Evolutionary conservation across 2,888 invertebrate species (phyloP), one percentile per base, ranked within the genome.

Genomic region (Sesia bembeciformis): DNA sequence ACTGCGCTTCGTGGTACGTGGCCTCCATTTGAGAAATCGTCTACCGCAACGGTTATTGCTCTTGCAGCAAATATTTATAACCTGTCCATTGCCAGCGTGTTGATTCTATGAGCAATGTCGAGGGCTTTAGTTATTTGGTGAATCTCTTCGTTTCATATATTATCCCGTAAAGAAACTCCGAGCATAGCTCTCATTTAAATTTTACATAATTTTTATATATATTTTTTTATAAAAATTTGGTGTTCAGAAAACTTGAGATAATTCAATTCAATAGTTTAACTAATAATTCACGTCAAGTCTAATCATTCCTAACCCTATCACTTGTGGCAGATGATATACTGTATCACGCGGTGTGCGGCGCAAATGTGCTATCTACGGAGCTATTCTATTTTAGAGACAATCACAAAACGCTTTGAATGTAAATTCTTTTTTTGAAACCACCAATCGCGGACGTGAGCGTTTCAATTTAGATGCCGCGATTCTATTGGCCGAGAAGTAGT

Each of bases 361-460:
- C 75, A 70, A 81, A 81, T 79, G 79, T 76, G 80, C 67, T 78
- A 82, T 77, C 79, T 77, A 38, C 62, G 62, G 60, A 61, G 67
- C 68, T 67, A 69, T 74, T 76, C 70, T 73, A 68, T 70, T 74
- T 66, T 59, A 67, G 61, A 76, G 72, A 76, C 79, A 78, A 77
- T 78, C 70, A 68, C 59, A 56, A 56, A 58, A 60, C 61, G 64
- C 59, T 69, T 64, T 65, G 56, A 64, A 66, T 67, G 62, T 63
- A 60, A 59, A 62, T 62, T 61, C 54, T 56, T 62, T 63, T 59
- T 58, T 54, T 23, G 23, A 40, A 56, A 49, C 39, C 8, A 49
- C 52, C 56, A 54, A 54, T 50, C 38, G 50, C 38, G 39, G 50
- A 7, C 23, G 50, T 53, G 49, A 49, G 54, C 52, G 53, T 46